A percentile compares a stretch with the other conserved stretches of the same genome.
phyloP scores from a whole-genome alignment of 2,888 invertebrate genomes.

The Agrochola litura region DNA sequence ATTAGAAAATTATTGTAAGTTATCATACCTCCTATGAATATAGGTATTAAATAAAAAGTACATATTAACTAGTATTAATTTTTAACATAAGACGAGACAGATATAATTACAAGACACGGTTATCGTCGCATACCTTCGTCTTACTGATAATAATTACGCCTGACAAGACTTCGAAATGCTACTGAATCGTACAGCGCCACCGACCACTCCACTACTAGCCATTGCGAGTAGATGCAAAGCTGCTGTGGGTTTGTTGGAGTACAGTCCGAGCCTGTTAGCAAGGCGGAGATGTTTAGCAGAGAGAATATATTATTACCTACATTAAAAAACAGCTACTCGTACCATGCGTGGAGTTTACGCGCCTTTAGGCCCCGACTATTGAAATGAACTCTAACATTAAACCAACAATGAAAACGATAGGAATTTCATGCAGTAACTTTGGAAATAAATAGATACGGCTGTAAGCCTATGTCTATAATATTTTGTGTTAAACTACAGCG shows the following conservation, averaged over 20 bases:
- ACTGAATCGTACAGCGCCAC: background rate
- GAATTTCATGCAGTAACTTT: background rate
- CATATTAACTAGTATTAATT: no score
- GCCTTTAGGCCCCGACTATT: background rate
- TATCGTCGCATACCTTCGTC: background rate
- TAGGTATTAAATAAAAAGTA: no score
- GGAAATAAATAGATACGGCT: background rate
- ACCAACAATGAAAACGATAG: background rate
- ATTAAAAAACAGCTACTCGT: background rate
- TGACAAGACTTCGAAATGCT: background rate
- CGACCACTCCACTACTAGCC: background rate
- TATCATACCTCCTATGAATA: no score
- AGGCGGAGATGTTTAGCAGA: background rate
- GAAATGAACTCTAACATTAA: background rate
- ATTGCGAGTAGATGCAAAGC: background rate
- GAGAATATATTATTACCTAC: background rate
- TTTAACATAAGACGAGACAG: background rate
- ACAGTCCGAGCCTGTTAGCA: background rate
- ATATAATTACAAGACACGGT: background rate
- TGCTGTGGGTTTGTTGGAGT: background rate
- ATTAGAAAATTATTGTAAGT: no score
- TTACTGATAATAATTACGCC: background rate
- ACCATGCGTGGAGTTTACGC: background rate
- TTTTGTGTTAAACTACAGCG: constrained; percentile 3
- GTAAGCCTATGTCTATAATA: background rate